These are phyloP conservation scores for Lanius collurio DNA, from an alignment of 2,113 vertebrate species.

Conservation along the genomic window DNA sequence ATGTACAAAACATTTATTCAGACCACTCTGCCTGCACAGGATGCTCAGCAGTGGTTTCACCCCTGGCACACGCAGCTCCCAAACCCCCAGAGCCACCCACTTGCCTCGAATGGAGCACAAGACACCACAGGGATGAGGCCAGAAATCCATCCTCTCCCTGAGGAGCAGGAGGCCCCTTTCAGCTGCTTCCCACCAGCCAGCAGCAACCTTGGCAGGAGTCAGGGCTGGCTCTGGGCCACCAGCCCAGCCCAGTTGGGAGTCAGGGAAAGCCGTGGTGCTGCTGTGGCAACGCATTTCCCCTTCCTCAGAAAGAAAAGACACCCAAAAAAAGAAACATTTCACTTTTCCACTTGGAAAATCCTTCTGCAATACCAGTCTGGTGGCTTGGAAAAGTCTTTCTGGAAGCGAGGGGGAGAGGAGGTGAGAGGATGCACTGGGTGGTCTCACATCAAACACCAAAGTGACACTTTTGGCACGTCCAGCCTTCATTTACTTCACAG, in stretches of 20 bases:
- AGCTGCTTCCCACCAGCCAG: neutral
- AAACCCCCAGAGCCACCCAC: neutral
- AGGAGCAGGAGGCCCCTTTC: neutral
- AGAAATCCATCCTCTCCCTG: neutral
- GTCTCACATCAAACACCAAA: neutral
- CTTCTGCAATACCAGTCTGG: neutral
- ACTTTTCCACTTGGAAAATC: neutral
- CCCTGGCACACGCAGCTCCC: neutral
- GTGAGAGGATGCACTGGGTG: neutral
- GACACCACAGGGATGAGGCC: neutral
- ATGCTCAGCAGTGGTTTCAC: neutral
- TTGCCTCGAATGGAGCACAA: neutral
- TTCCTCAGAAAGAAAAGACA: neutral
- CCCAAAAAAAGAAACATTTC: neutral
- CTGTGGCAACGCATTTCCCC: neutral
- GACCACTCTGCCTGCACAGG: neutral
- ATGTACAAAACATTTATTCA: constrained; percentile 69
- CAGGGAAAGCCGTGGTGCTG: neutral
- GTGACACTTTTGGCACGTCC: neutral
- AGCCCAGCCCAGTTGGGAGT: neutral
- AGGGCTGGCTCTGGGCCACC: neutral
- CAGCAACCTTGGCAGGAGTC: neutral
- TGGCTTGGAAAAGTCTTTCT: neutral
- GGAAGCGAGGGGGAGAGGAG: neutral
- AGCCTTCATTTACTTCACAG: neutral